Conservation (phyloP, 1,140 invertebrate genomes). For the Thaumetopoea pityocampa region DNA sequence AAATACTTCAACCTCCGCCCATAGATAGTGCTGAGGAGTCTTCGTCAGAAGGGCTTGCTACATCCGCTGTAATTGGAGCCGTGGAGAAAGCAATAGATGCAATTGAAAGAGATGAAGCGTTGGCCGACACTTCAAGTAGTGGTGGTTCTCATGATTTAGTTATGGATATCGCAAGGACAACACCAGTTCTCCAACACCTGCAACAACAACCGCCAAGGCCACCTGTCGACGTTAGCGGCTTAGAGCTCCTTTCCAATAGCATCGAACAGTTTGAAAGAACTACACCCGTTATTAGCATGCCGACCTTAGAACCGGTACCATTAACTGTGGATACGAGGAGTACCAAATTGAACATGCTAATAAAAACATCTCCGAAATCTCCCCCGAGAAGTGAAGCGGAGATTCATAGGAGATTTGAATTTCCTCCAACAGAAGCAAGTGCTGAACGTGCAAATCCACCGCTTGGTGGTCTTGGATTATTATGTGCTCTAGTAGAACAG, state of each 20-base stretch:
- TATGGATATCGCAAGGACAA: slow-evolving; percentile 56
- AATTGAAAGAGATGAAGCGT: slow-evolving; percentile 57
- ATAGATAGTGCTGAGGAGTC: slow-evolving; percentile 61
- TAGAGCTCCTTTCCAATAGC: slow-evolving; percentile 88
- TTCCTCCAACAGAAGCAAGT: slow-evolving; percentile 38
- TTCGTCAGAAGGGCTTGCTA: slow-evolving; percentile 46
- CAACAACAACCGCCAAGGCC: slow-evolving; percentile 34
- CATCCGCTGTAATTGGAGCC: slow-evolving; percentile 38
- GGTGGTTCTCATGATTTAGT: slow-evolving; percentile 55
- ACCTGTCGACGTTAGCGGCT: slow-evolving; percentile 83
- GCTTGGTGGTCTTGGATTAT: slow-evolving; percentile 84
- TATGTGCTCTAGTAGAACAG: slow-evolving; percentile 91
- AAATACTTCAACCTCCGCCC: slow-evolving; percentile 35
- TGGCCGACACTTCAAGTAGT: slow-evolving; percentile 51
- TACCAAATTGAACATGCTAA: slow-evolving; percentile 56
- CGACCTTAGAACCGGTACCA: slow-evolving; percentile 42
- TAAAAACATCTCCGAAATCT: slow-evolving; percentile 71
- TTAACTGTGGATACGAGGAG: slow-evolving; percentile 59
- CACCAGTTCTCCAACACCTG: slow-evolving; percentile 29
- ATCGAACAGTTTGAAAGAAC: slow-evolving; percentile 83
- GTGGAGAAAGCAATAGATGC: slow-evolving; percentile 64
- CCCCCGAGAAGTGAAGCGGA: slow-evolving; percentile 47
- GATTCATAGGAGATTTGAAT: slow-evolving; percentile 56
- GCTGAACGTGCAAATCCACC: slow-evolving; percentile 46
- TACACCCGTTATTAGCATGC: slow-evolving; percentile 52